A percentile compares a stretch with the other conserved stretches of the same genome.
Conservation (phyloP, 1,140 invertebrate genomes). For the Steinernema khuongi region DNA sequence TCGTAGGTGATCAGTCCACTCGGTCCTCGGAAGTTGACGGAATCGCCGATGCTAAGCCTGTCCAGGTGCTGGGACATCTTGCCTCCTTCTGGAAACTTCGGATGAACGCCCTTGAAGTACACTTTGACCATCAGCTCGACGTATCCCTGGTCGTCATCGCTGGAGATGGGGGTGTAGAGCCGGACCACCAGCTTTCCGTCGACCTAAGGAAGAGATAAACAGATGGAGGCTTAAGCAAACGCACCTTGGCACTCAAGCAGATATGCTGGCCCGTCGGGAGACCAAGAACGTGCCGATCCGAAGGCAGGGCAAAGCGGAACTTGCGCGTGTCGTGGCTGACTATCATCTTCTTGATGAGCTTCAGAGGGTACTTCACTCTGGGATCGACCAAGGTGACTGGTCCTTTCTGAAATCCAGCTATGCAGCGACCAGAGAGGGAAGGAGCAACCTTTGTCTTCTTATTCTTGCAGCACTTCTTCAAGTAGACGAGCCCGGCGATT, state of each 20-base stretch:
- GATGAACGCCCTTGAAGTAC: slow-evolving; percentile 90
- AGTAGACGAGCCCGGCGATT: too few relatives aligned
- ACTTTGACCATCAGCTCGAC: slow-evolving; percentile 95
- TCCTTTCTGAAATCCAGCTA: slow-evolving; percentile 59
- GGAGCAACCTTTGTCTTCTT: too few relatives aligned
- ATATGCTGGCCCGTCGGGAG: slow-evolving; percentile 89
- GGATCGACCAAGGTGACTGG: slow-evolving; percentile 73
- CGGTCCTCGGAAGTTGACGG: slow-evolving; percentile 85
- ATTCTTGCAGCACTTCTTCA: too few relatives aligned
- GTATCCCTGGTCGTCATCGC: slow-evolving; percentile 85
- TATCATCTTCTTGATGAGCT: slow-evolving; percentile 75
- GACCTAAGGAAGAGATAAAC: slow-evolving; percentile 65
- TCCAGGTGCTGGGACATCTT: slow-evolving; percentile 85
- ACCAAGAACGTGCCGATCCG: slow-evolving; percentile 85
- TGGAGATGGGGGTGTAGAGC: slow-evolving; percentile 91
- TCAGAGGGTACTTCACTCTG: slow-evolving; percentile 78
- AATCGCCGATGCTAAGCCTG: slow-evolving; percentile 79
- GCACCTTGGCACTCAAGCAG: slow-evolving; percentile 75
- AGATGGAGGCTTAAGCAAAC: too few relatives aligned
- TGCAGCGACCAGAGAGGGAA: too few relatives aligned
- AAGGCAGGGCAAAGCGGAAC: slow-evolving; percentile 68
- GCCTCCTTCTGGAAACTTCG: slow-evolving; percentile 86
- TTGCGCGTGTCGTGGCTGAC: slow-evolving; percentile 44
- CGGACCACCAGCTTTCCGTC: slow-evolving; percentile 82
- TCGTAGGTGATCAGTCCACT: slow-evolving; percentile 73